Evolutionary conservation across 2,888 invertebrate genomes (phyloP).

Genomic region (Ichneumon xanthorius): DNA sequence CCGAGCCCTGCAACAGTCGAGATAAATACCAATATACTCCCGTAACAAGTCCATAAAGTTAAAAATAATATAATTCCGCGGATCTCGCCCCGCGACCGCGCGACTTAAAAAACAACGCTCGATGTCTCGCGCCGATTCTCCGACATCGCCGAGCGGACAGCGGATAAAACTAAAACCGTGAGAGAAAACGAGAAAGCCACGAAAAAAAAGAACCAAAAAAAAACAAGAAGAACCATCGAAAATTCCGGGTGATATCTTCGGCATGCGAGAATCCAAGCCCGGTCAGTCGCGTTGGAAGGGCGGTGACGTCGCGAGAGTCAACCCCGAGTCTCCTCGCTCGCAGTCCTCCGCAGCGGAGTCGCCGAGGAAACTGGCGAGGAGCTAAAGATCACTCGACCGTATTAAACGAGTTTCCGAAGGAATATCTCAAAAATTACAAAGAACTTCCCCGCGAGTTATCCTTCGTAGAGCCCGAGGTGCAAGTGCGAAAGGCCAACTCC

Average conservation of each 20-base stretch:
- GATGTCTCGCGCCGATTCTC: neutral
- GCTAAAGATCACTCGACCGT: neutral
- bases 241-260: slow-evolving; percentile 10
- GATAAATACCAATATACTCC: slow-evolving; percentile 24
- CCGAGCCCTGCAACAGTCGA: neutral
- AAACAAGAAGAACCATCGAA: neutral
- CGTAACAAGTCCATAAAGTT: neutral
- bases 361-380: slow-evolving; percentile 10
- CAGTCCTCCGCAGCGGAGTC: slow-evolving; percentile 24
- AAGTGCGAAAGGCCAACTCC: slow-evolving; percentile 59
- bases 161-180: slow-evolving; percentile 5
- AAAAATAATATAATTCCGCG: slow-evolving; percentile 17
- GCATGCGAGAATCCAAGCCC: slow-evolving; percentile 26
- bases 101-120: slow-evolving; percentile 2
- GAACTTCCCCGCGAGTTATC: neutral
- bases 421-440: neutral
- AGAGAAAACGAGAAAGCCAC: neutral
- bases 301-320: slow-evolving; percentile 6
- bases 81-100: slow-evolving; percentile 11
- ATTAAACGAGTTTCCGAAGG: neutral
- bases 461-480: neutral
- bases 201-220: neutral
- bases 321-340: slow-evolving; percentile 2
- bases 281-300: slow-evolving; percentile 18
- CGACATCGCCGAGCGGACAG: neutral